Evolutionary conservation across 1,140 invertebrate species (phyloP).

Genomic region (Lordiphosa stackelbergi): DNA sequence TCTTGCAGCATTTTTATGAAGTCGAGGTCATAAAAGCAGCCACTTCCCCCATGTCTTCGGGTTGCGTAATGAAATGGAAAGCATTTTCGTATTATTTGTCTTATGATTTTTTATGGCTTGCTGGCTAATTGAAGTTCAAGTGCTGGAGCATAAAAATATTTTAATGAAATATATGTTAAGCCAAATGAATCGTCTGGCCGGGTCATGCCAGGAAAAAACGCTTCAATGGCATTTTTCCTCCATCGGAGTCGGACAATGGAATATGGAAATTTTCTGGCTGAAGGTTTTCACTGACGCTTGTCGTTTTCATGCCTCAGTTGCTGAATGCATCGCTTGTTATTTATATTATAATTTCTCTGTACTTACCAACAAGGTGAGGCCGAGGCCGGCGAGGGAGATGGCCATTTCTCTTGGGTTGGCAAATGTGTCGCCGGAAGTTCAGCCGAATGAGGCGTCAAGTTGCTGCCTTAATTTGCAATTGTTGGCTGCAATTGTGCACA

Average conservation of each 20-base stretch:
- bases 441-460: constrained; percentile 18
- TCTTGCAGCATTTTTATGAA: constrained; percentile 12
- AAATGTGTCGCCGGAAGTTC: constrained; percentile 25
- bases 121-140: constrained; percentile 62
- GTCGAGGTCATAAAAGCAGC: constrained; percentile 52
- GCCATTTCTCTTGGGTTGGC: constrained; percentile 38
- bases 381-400: constrained; percentile 13
- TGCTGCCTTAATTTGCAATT: constrained; percentile 53
- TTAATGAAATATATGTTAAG: constrained; percentile 7
- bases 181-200: constrained; percentile 34
- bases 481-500: constrained; percentile 48
- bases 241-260: constrained; percentile 1
- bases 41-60: constrained; percentile 13
- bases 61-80: constrained; percentile 42
- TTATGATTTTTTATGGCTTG: constrained; percentile 28
- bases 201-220: constrained; percentile 12
- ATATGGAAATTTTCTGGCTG: constrained; percentile 13
- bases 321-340: constrained; percentile 26
- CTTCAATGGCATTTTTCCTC: constrained; percentile 23
- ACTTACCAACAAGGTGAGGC: constrained; percentile 52
- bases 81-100: constrained; percentile 34
- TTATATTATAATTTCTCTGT: constrained; percentile 34
- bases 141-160: constrained; percentile 15
- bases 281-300: constrained; percentile 32
- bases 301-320: constrained; percentile 55